A percentile compares a stretch with the other conserved stretches of the same genome.
Evolutionary conservation across 2,113 vertebrate species (phyloP).

Genomic region (Sylvietta virens): DNA sequence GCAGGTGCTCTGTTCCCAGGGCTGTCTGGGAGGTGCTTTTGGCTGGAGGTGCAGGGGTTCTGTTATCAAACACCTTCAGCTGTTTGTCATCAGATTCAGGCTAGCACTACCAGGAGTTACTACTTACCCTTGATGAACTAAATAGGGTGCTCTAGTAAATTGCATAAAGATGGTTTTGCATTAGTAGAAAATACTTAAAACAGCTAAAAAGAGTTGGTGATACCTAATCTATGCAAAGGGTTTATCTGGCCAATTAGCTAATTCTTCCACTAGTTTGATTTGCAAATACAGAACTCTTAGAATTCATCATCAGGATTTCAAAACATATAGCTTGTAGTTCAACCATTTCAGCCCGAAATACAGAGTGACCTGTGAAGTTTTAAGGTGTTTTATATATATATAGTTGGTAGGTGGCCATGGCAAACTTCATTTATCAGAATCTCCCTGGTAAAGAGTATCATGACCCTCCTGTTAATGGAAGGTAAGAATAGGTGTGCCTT

Average conservation of each 20-base stretch:
- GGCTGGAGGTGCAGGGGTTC: neutral
- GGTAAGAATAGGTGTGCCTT: neutral
- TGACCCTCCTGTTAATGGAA: neutral
- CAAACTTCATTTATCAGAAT: neutral
- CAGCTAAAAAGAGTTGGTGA: neutral
- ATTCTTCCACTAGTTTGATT: neutral
- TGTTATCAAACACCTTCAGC: neutral
- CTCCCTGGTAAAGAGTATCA: neutral
- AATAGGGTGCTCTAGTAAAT: neutral
- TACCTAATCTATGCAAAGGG: neutral
- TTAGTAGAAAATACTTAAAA: neutral
- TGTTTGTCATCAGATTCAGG: neutral
- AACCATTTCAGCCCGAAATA: neutral
- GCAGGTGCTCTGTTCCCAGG: neutral
- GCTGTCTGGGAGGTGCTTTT: neutral
- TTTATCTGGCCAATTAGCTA: neutral
- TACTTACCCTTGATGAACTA: neutral
- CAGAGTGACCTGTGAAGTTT: neutral
- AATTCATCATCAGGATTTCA: neutral
- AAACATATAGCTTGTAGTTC: neutral
- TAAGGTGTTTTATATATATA: too few relatives aligned
- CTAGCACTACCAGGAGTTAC: neutral
- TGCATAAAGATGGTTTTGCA: neutral
- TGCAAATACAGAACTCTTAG: neutral
- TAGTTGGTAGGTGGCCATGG: neutral